Conservation (phyloP, 2,888 invertebrate species). For the Acanthosepion lycidas region DNA sequence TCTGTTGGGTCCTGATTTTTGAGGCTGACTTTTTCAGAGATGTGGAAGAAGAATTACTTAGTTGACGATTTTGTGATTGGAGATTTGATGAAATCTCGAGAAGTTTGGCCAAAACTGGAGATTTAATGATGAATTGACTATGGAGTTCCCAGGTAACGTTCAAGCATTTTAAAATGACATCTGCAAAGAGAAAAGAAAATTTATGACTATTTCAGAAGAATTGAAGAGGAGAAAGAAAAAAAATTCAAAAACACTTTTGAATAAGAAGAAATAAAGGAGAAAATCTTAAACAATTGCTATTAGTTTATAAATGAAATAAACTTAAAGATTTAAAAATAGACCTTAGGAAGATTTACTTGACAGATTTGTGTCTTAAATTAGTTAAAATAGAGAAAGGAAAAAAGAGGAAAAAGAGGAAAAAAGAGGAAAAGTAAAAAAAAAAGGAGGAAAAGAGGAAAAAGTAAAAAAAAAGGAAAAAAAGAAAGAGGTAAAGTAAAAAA, state of each 20-base stretch:
- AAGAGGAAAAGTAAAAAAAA: background rate
- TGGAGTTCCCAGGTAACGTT: constrained; percentile 72
- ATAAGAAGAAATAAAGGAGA: too few relatives aligned
- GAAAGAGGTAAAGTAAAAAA: too few relatives aligned
- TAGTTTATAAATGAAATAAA: background rate
- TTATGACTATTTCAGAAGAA: background rate
- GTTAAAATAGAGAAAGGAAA: background rate
- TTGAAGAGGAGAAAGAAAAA: too few relatives aligned
- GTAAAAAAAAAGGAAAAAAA: background rate
- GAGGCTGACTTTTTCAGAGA: background rate
- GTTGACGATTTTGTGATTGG: background rate
- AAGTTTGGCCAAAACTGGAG: constrained; percentile 52
- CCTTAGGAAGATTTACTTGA: background rate
- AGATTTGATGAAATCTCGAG: background rate
- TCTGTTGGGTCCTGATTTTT: background rate
- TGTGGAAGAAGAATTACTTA: background rate
- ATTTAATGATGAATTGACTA: constrained; percentile 67
- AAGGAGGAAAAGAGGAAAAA: background rate
- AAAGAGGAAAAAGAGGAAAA: background rate
- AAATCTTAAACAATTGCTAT: too few relatives aligned
- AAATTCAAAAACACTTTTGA: too few relatives aligned
- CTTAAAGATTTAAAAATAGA: background rate
- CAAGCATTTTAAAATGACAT: constrained; percentile 68
- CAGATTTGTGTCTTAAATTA: too few relatives aligned
- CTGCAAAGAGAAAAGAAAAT: constrained; percentile 56